Conservation (phyloP, 2,113 vertebrate genomes). For the Nyctibius bracteatus region DNA sequence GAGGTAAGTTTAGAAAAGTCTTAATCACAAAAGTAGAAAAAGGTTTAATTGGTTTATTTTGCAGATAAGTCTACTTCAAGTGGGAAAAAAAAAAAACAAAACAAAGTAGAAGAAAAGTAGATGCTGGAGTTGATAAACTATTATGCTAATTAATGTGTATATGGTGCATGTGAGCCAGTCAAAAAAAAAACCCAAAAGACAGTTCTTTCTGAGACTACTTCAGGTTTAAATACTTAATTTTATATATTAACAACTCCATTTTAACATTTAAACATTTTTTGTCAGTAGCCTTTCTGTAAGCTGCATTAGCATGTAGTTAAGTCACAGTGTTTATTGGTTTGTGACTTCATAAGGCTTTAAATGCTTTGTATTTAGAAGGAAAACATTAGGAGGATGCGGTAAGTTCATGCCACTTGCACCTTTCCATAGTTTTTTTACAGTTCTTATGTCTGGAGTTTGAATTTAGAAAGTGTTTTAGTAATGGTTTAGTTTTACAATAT, state of each 20-base stretch:
- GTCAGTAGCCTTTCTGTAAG: background rate
- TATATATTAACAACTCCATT: background rate
- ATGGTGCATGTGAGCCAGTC: background rate
- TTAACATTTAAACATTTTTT: background rate
- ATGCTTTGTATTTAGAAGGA: background rate
- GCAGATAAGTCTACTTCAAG: background rate
- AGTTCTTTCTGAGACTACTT: background rate
- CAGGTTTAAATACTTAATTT: background rate
- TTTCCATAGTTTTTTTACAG: background rate
- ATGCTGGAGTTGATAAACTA: background rate
- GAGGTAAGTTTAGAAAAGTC: background rate
- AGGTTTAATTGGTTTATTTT: background rate
- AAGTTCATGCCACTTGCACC: background rate
- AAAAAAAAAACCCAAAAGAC: background rate
- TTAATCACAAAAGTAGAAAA: background rate
- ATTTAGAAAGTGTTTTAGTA: background rate
- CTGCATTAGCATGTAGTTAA: background rate
- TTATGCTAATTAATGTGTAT: background rate
- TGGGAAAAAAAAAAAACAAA: background rate
- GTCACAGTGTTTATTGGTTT: background rate
- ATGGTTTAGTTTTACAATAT: background rate
- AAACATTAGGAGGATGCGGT: background rate
- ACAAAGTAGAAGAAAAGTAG: background rate
- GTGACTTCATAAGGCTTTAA: background rate
- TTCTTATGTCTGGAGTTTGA: background rate